These are phyloP conservation scores for Sparus aurata DNA, from an alignment of 2,797 vertebrate species.

Conservation along the genomic window DNA sequence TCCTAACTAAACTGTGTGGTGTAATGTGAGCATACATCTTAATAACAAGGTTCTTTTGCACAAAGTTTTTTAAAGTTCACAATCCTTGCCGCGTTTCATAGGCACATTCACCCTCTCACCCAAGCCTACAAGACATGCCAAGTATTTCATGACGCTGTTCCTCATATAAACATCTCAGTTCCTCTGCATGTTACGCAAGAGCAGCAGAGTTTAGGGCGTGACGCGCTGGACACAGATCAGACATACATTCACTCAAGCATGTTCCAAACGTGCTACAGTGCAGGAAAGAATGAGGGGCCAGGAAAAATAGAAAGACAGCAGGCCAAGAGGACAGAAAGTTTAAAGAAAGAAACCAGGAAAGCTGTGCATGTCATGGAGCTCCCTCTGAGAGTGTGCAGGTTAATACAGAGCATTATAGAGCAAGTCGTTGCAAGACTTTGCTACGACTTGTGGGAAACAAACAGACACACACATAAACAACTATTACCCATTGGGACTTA, in stretches of 20 bases:
- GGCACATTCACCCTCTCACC: conserved; percentile 15
- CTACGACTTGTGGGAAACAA: conserved; percentile 61
- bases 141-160: conserved; percentile 45
- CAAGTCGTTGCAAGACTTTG: conserved; percentile 23
- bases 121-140: conserved; percentile 19
- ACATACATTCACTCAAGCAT: conserved; percentile 19
- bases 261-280: conserved; percentile 22
- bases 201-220: conserved; percentile 59
- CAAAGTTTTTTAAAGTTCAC: conserved; percentile 20
- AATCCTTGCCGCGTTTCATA: conserved; percentile 21
- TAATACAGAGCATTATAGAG: conserved; percentile 16
- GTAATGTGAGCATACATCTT: conserved; percentile 8
- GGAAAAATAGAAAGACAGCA: neutral
- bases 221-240: conserved; percentile 16
- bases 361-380: conserved; percentile 19
- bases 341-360: neutral
- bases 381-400: conserved; percentile 47
- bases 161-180: conserved; percentile 62
- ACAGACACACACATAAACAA: conserved; percentile 37
- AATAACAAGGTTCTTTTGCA: conserved; percentile 12
- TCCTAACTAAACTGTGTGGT: neutral
- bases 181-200: conserved; percentile 64
- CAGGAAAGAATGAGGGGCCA: neutral
- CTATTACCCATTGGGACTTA: conserved; percentile 20
- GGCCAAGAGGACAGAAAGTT: neutral